These are phyloP conservation scores for Thinocorus orbignyianus DNA, from an alignment of 2,113 vertebrate genomes.

Conservation along the genomic window DNA sequence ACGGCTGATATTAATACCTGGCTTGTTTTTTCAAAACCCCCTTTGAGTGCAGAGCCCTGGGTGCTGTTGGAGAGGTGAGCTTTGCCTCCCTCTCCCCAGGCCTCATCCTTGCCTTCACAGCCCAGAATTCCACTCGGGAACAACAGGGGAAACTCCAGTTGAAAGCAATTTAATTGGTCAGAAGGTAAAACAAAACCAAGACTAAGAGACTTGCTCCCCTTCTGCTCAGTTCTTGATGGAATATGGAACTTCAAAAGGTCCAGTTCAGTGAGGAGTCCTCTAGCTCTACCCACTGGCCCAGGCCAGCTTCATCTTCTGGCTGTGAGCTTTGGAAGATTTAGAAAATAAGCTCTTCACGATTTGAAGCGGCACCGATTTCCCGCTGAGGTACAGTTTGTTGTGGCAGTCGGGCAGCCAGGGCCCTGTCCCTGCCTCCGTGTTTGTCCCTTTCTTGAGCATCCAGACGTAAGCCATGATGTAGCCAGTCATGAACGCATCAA, in stretches of 20 bases:
- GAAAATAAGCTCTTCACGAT: conserved; percentile 93
- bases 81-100: neutral
- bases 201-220: neutral
- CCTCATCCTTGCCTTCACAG: neutral
- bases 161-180: conserved; percentile 29
- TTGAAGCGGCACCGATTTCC: conserved; percentile 89
- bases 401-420: conserved; percentile 80
- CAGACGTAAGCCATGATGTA: conserved; percentile 88
- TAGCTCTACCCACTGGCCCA: conserved; percentile 73
- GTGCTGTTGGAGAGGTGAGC: too few relatives aligned
- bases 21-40: neutral
- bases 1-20: neutral
- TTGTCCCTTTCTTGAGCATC: conserved; percentile 61
- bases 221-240: neutral
- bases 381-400: conserved; percentile 97
- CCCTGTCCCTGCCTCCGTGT: neutral
- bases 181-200: neutral
- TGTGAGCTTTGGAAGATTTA: conserved; percentile 90
- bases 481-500: conserved; percentile 97
- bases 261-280: neutral
- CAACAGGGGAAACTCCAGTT: neutral
- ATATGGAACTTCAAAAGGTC: neutral
- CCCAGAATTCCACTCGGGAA: neutral
- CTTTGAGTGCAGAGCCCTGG: too few relatives aligned
- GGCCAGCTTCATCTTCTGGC: conserved; percentile 87